These are phyloP conservation scores for Synanthedon myopaeformis DNA, from an alignment of 2,888 invertebrate species.

Conservation along the genomic window DNA sequence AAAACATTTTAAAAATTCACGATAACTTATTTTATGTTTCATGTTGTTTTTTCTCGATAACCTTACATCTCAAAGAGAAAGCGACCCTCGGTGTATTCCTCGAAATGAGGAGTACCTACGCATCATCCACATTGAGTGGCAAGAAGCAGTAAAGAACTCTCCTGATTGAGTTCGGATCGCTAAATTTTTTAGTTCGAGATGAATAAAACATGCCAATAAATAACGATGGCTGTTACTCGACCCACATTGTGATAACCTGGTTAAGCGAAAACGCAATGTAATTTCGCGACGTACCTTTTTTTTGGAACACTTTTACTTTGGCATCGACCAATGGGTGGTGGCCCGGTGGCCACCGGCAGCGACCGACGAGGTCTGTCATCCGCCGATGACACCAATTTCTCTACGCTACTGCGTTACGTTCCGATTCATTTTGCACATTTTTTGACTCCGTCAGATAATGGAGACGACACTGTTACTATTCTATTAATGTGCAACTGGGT, in stretches of 20 bases:
- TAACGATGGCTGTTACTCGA: constrained; percentile 59
- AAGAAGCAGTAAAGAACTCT: too few species aligned
- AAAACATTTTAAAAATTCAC: neutral
- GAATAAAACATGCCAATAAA: constrained; percentile 3
- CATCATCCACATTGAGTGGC: too few species aligned
- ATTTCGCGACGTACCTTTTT: constrained; percentile 63
- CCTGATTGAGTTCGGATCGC: too few species aligned
- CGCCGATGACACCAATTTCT: constrained; percentile 65
- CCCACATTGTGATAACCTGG: constrained; percentile 58
- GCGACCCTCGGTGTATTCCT: too few species aligned
- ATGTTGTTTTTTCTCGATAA: too few species aligned
- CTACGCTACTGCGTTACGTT: constrained; percentile 15
- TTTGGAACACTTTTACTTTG: constrained; percentile 70
- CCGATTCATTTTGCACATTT: neutral
- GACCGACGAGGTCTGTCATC: constrained; percentile 31
- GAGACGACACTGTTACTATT: neutral
- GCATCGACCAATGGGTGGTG: constrained; percentile 24
- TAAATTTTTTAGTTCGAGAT: neutral
- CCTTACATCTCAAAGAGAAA: too few species aligned
- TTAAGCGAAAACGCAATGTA: constrained; percentile 68
- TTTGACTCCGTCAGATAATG: too few species aligned
- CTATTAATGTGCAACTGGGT: neutral
- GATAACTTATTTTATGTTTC: too few species aligned
- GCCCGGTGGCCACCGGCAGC: constrained; percentile 31
- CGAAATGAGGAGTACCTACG: too few species aligned